phyloP scores from a whole-genome alignment of 2,113 vertebrate genomes.

The Alosa alosa region DNA sequence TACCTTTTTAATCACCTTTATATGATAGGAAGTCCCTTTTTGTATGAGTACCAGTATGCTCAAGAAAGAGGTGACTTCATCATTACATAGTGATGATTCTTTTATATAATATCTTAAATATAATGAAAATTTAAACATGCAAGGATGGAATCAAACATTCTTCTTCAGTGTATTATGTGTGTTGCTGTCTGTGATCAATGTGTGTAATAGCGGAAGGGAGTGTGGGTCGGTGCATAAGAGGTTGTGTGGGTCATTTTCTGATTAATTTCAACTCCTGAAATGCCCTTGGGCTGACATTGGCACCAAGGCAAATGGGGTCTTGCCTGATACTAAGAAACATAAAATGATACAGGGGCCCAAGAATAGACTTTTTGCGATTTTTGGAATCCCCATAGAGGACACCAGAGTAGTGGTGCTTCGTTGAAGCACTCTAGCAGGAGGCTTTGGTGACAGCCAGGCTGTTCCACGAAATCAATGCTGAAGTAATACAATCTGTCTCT shows the following conservation, averaged over 20 bases:
- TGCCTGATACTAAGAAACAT: constrained; percentile 57
- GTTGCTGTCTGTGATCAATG: background rate
- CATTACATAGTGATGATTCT: background rate
- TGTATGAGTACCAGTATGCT: background rate
- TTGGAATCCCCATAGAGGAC: constrained; percentile 38
- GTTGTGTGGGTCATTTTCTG: background rate
- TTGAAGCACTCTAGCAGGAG: constrained; percentile 21
- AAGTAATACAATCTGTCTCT: constrained; percentile 26
- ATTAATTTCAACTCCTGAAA: background rate
- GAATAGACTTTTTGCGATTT: constrained; percentile 48
- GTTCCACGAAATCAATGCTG: constrained; percentile 38
- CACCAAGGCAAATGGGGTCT: constrained; percentile 49
- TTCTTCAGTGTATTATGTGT: background rate
- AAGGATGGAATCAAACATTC: background rate
- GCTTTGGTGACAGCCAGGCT: constrained; percentile 26
- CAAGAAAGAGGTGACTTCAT: background rate
- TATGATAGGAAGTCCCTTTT: background rate
- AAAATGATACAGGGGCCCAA: constrained; percentile 48
- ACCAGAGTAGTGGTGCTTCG: constrained; percentile 29
- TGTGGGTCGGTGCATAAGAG: background rate
- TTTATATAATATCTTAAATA: background rate
- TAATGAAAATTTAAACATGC: background rate
- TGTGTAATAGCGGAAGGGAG: background rate
- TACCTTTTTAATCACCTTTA: too few species aligned
- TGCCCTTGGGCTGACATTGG: constrained; percentile 58